These are phyloP conservation scores for Loris lydekkerianus DNA, from an alignment of 2,797 vertebrate genomes.

Conservation along the genomic window DNA sequence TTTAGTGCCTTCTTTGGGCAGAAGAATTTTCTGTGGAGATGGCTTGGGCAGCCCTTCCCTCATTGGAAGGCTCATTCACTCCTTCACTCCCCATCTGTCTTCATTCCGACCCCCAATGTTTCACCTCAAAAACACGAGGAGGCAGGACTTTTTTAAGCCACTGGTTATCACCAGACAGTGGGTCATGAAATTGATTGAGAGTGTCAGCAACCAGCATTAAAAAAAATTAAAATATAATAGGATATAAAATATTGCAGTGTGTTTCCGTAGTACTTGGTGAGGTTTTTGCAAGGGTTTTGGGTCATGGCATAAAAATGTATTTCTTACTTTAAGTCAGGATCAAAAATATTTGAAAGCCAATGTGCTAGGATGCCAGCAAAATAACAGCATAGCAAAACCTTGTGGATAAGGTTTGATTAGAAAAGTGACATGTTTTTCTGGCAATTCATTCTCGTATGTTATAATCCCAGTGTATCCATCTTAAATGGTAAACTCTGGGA, in stretches of 20 bases:
- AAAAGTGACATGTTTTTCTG: not conserved
- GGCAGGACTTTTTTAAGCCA: not conserved
- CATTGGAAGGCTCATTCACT: rapidly evolving
- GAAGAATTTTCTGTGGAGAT: rapidly evolving
- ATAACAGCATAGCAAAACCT: not conserved
- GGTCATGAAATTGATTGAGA: slow-evolving; percentile 64
- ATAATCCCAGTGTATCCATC: not conserved
- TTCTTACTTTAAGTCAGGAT: not conserved
- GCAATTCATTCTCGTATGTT: not conserved
- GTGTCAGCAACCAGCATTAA: slow-evolving; percentile 5
- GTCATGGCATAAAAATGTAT: not conserved
- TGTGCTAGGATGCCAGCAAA: not conserved
- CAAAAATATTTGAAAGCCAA: not conserved
- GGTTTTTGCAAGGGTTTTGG: not conserved
- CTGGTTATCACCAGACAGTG: not conserved
- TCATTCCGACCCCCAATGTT: not conserved
- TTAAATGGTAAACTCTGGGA: not conserved
- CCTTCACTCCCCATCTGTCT: too few species aligned
- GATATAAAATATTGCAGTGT: slow-evolving; percentile 18
- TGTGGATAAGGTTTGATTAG: not conserved
- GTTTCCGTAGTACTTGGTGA: not conserved
- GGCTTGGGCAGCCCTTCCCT: rapidly evolving
- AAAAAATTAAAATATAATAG: slow-evolving; percentile 40
- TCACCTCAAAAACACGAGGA: not conserved
- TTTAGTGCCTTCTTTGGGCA: not conserved